phyloP scores from a whole-genome alignment of 2,797 vertebrate species.

The Meda fulgida region DNA sequence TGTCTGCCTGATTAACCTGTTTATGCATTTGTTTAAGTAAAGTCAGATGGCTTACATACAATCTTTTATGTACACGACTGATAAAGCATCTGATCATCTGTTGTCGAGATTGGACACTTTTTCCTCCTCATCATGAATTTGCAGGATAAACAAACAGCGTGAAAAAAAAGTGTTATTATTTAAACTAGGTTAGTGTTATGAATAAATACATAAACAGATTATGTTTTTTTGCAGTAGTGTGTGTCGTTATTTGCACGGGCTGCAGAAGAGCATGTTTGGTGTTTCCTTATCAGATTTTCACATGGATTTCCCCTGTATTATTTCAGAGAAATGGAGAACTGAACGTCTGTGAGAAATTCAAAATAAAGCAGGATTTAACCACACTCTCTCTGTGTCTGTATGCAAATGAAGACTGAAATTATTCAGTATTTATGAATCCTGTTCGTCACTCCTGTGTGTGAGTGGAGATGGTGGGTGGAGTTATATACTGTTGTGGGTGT shows the following conservation, averaged over 20 bases:
- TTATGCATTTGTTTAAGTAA: conserved; percentile 49
- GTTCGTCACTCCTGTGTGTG: too few relatives aligned
- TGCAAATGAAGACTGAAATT: not conserved
- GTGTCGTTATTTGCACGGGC: too few relatives aligned
- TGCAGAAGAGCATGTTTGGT: not conserved
- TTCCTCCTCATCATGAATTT: not conserved
- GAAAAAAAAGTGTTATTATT: not conserved
- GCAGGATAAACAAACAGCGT: not conserved
- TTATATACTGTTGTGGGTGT: not conserved
- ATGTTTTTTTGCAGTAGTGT: too few relatives aligned
- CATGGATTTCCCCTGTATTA: not conserved
- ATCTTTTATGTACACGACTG: conserved; percentile 40
- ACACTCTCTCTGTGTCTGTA: not conserved
- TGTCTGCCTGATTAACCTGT: conserved; percentile 48
- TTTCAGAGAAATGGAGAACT: not conserved
- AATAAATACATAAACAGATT: not conserved
- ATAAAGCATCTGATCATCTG: conserved; percentile 45
- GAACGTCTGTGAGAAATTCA: not conserved
- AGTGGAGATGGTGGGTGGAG: not conserved
- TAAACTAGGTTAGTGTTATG: not conserved
- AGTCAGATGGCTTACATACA: conserved; percentile 44
- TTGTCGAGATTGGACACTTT: not conserved
- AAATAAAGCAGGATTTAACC: not conserved
- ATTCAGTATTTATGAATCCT: not conserved
- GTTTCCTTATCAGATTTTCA: not conserved